Conservation (phyloP, 2,888 invertebrate species). For the Syritta pipiens region DNA sequence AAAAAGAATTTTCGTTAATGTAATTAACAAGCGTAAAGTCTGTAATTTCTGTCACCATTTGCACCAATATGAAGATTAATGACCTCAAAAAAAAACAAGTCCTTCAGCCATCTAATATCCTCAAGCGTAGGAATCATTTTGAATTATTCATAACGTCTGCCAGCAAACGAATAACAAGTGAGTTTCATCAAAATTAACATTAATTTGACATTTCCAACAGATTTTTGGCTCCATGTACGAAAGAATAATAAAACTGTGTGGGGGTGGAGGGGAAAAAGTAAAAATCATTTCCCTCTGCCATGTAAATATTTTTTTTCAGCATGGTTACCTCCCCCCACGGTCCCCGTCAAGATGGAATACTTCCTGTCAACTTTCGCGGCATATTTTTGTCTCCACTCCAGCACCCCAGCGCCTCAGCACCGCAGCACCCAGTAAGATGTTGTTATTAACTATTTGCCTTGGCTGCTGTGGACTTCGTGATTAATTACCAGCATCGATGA, state of each 20-base stretch:
- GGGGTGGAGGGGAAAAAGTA: not conserved
- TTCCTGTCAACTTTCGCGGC: constrained; percentile 56
- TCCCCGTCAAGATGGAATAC: constrained; percentile 37
- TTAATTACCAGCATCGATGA: constrained; percentile 63
- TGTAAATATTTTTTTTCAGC: constrained; percentile 24
- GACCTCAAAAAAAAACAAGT: not conserved
- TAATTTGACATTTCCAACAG: constrained; percentile 53
- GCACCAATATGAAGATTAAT: constrained; percentile 5
- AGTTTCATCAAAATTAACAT: constrained; percentile 65
- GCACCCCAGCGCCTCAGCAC: not conserved
- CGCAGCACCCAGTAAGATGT: constrained; percentile 7
- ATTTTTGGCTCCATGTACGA: constrained; percentile 20
- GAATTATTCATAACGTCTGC: constrained; percentile 55
- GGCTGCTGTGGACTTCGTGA: constrained; percentile 50
- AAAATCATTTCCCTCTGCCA: constrained; percentile 20
- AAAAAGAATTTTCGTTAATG: too few relatives aligned
- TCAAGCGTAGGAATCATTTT: constrained; percentile 8
- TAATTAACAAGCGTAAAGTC: too few relatives aligned
- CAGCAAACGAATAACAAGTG: constrained; percentile 53
- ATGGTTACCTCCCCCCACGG: constrained; percentile 30
- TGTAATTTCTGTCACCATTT: not conserved
- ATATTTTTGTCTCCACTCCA: not conserved
- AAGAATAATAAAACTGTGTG: not conserved
- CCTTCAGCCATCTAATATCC: not conserved
- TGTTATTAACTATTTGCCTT: constrained; percentile 49